These are phyloP conservation scores for Helarctos malayanus DNA, from an alignment of 2,797 vertebrate species.

Conservation along the genomic window DNA sequence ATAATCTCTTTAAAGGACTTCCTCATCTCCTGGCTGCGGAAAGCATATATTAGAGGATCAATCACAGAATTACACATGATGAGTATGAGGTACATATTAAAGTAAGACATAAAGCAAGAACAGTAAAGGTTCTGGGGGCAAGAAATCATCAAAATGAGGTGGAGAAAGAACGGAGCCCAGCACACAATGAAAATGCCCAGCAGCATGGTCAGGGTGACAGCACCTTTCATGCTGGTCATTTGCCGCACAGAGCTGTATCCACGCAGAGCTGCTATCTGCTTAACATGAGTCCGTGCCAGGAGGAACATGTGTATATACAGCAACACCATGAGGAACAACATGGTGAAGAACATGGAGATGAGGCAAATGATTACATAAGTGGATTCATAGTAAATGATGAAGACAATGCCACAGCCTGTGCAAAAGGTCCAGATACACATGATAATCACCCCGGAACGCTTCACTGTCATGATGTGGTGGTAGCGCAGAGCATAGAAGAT, in stretches of 20 bases:
- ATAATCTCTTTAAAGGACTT: conserved; percentile 92
- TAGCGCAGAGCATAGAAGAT: conserved; percentile 92
- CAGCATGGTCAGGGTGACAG: conserved; percentile 90
- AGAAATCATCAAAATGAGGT: conserved; percentile 91
- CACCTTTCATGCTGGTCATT: conserved; percentile 90
- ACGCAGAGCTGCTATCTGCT: conserved; percentile 89
- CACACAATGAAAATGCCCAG: conserved; percentile 91
- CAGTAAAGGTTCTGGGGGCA: conserved; percentile 92
- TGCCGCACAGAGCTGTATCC: conserved; percentile 87
- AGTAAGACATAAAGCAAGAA: conserved; percentile 92
- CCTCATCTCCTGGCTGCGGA: conserved; percentile 91
- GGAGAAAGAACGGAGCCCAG: conserved; percentile 92
- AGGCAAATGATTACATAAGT: conserved; percentile 90
- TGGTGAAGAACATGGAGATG: conserved; percentile 91
- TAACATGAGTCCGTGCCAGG: conserved; percentile 89
- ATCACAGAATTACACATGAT: conserved; percentile 92
- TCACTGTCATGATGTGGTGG: conserved; percentile 91
- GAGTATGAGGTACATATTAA: conserved; percentile 92
- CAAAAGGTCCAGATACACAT: conserved; percentile 90
- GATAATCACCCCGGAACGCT: conserved; percentile 88
- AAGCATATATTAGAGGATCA: conserved; percentile 91
- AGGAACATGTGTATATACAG: conserved; percentile 93
- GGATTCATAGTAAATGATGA: conserved; percentile 91
- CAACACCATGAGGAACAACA: conserved; percentile 91
- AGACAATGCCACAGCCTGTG: conserved; percentile 90